A percentile compares a stretch with the other conserved stretches of the same genome.
These are phyloP conservation scores for Agrochola lota DNA, from an alignment of 2,888 invertebrate species.

Conservation along the genomic window DNA sequence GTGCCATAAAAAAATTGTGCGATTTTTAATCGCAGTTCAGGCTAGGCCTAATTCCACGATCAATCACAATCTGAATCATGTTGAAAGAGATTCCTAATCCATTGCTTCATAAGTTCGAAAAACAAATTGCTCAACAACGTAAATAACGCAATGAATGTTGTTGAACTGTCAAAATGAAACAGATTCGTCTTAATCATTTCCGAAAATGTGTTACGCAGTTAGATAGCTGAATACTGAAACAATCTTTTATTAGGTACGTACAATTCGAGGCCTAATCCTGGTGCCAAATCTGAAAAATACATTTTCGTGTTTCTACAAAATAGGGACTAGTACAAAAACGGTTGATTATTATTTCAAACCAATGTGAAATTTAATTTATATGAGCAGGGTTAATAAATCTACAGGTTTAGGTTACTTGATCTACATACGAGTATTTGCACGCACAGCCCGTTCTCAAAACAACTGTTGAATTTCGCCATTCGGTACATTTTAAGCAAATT, in stretches of 20 bases:
- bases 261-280: no score
- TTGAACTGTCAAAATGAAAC: no score
- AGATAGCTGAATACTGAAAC: not conserved
- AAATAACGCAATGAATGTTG: no score
- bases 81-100: no score
- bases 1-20: no score
- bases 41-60: not conserved
- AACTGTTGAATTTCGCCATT: conserved; percentile 45
- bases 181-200: no score
- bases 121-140: no score
- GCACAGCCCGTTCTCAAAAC: conserved; percentile 6
- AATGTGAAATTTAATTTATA: not conserved
- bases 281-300: not conserved
- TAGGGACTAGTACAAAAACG: not conserved
- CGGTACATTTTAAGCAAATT: conserved; percentile 18
- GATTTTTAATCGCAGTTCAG: no score
- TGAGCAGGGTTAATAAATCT: conserved; percentile 14
- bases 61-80: no score
- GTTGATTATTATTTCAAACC: not conserved
- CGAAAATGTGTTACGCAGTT: no score
- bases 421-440: conserved; percentile 5
- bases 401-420: conserved; percentile 22
- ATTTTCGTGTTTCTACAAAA: not conserved
- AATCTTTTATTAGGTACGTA: not conserved
- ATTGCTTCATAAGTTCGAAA: no score